Conservation (phyloP, 2,113 vertebrate genomes). For the Anolis carolinensis region DNA sequence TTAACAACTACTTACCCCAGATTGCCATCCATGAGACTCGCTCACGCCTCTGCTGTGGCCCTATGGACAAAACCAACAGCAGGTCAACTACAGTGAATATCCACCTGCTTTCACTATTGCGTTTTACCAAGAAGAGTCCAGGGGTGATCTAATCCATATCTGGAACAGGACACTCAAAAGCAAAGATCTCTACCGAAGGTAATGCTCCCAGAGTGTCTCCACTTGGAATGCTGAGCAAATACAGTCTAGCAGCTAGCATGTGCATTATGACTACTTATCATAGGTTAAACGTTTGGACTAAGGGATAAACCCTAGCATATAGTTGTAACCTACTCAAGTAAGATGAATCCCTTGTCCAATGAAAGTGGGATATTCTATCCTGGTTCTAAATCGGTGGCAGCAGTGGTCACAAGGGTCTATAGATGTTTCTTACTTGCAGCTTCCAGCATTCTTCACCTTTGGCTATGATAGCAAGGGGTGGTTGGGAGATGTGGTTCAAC, state of each 20-base stretch:
- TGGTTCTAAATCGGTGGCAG: background rate
- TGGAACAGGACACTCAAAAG: background rate
- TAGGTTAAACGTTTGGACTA: background rate
- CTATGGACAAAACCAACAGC: background rate
- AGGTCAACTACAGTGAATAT: background rate
- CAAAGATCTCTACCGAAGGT: background rate
- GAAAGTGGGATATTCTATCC: background rate
- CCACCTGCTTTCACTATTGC: background rate
- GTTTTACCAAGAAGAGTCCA: background rate
- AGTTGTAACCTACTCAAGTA: background rate
- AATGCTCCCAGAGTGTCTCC: background rate
- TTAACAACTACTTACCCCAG: background rate
- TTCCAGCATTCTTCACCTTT: too few species aligned
- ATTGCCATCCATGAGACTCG: background rate
- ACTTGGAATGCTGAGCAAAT: background rate
- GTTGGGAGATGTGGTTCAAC: too few species aligned
- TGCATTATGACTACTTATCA: background rate
- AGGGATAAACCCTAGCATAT: background rate
- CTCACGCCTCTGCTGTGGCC: background rate
- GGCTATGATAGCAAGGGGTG: too few species aligned
- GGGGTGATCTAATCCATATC: background rate
- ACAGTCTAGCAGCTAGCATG: background rate
- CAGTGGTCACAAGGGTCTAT: too few species aligned
- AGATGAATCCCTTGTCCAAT: background rate
- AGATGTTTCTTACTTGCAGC: too few species aligned